phyloP scores from a whole-genome alignment of 2,888 invertebrate species.

The Blastobasis lacticolella region DNA sequence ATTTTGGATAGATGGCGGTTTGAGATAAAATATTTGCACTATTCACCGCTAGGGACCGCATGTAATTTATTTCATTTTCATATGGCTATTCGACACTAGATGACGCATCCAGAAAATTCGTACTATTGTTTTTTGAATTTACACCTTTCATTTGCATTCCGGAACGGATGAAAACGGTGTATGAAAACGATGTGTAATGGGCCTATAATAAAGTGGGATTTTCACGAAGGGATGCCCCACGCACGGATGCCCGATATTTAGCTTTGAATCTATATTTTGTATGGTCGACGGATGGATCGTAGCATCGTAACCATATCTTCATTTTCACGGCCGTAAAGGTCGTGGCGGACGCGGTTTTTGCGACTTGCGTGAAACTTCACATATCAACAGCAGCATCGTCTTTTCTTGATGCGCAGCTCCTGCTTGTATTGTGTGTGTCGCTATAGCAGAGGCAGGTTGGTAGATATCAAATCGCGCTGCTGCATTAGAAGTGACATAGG shows the following conservation, averaged over 20 bases:
- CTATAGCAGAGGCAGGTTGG: too few species aligned
- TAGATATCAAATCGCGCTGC: not conserved
- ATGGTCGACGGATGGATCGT: too few species aligned
- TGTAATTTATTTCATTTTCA: not conserved
- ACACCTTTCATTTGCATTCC: not conserved
- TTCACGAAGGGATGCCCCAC: not conserved
- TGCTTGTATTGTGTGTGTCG: too few species aligned
- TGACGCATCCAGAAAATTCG: not conserved
- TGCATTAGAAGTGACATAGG: not conserved
- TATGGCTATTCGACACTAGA: not conserved
- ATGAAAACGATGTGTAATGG: not conserved
- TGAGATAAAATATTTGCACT: not conserved
- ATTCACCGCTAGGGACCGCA: too few species aligned
- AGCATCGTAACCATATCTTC: too few species aligned
- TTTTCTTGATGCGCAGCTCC: too few species aligned
- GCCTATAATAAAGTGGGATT: not conserved
- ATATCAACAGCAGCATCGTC: too few species aligned
- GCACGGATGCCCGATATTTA: not conserved
- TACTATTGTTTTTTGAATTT: not conserved
- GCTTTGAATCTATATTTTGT: too few species aligned
- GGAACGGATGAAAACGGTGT: not conserved
- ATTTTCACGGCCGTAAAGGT: too few species aligned
- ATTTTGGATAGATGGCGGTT: not conserved
- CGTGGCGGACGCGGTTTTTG: too few species aligned
- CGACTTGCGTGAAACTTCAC: too few species aligned